Percentiles rank a stretch among this genome's conserved stretches.
Evolutionary conservation across 2,888 invertebrate genomes (phyloP).

Genomic region (Archips xylosteana): DNA sequence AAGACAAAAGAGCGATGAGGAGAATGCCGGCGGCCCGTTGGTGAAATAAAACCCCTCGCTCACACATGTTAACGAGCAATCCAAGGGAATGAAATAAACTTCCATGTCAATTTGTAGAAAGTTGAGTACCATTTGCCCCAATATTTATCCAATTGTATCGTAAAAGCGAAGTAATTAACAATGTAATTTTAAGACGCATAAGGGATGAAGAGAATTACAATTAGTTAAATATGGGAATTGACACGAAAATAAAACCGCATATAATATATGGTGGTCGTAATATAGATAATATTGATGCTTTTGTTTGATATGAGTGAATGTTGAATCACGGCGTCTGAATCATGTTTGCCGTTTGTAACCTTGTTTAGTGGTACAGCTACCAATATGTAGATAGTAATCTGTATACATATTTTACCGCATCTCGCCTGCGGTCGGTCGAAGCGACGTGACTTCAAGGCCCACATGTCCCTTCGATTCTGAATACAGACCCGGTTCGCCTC

Average conservation of each 20-base stretch:
- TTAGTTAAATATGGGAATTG: conserved; percentile 37
- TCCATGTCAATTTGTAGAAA: conserved; percentile 28
- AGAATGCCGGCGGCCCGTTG: conserved; percentile 65
- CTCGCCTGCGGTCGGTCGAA: conserved; percentile 59
- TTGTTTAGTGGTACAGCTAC: conserved; percentile 63
- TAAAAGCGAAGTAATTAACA: conserved; percentile 8
- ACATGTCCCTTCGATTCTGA: conserved; percentile 71
- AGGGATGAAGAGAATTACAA: conserved; percentile 44
- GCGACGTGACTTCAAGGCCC: conserved; percentile 67
- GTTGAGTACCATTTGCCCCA: conserved; percentile 11
- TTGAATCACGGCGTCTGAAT: conserved; percentile 60
- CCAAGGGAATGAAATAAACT: conserved; percentile 13
- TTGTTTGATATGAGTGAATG: conserved; percentile 59
- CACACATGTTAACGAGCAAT: conserved; percentile 40
- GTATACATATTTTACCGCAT: conserved; percentile 65
- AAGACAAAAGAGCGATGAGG: conserved; percentile 61
- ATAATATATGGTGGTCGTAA: conserved; percentile 51
- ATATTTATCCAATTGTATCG: conserved; percentile 8
- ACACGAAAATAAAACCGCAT: conserved; percentile 47
- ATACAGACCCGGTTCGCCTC: conserved; percentile 72
- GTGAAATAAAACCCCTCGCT: conserved; percentile 61
- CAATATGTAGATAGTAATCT: conserved; percentile 48
- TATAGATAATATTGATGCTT: conserved; percentile 59
- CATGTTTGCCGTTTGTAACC: conserved; percentile 57
- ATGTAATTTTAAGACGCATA: conserved; percentile 51